phyloP scores from a whole-genome alignment of 2,888 invertebrate species.

The Eupithecia tripunctaria region DNA sequence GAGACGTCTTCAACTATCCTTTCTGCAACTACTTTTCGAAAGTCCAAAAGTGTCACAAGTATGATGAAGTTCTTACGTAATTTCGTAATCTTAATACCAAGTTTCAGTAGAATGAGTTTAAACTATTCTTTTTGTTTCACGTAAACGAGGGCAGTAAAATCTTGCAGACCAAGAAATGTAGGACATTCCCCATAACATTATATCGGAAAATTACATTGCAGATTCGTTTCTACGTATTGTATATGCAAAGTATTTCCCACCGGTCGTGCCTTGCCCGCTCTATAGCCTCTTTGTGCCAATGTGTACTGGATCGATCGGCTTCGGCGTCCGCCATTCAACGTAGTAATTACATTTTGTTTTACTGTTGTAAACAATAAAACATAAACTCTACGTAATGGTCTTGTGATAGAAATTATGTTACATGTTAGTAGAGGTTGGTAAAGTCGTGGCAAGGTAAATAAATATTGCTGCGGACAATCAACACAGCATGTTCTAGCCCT shows the following conservation, averaged over 20 bases:
- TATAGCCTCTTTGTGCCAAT: slow-evolving; percentile 24
- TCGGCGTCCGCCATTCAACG: slow-evolving; percentile 37
- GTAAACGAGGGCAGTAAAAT: neutral
- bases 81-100: neutral
- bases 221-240: slow-evolving; percentile 14
- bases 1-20: neutral
- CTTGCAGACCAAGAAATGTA: neutral
- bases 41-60: no score
- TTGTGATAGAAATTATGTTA: neutral
- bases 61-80: neutral
- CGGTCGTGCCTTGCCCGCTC: slow-evolving; percentile 9
- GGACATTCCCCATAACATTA: neutral
- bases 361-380: slow-evolving; percentile 27
- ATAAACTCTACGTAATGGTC: neutral
- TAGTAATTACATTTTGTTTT: slow-evolving; percentile 49
- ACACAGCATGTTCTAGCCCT: no score
- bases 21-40: neutral
- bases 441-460: no score
- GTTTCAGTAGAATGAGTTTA: neutral
- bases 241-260: slow-evolving; percentile 2
- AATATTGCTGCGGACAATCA: no score
- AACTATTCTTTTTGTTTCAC: neutral
- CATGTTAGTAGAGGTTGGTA: no score
- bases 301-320: slow-evolving; percentile 24
- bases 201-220: slow-evolving; percentile 3